phyloP scores from a whole-genome alignment of 2,888 invertebrate species.

The Apeira syringaria region DNA sequence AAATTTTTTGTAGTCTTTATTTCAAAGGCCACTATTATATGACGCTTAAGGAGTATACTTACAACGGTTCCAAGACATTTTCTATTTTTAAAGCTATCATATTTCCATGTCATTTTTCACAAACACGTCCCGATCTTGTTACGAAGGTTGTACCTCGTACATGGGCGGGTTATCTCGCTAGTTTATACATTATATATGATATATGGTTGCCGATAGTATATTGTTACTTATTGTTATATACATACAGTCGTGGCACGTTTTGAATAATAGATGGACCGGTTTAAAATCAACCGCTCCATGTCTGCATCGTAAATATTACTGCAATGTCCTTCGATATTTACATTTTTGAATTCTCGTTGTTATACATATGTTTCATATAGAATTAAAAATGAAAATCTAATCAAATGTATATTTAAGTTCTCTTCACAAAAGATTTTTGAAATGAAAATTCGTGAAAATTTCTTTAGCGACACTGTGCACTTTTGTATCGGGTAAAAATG shows the following conservation, averaged over 20 bases:
- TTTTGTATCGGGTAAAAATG: no score
- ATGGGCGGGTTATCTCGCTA: slow-evolving; percentile 13
- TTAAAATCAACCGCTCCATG: slow-evolving; percentile 42
- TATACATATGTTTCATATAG: not conserved
- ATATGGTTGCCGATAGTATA: slow-evolving; percentile 18
- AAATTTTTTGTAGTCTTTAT: not conserved
- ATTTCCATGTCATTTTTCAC: slow-evolving; percentile 21
- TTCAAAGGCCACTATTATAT: not conserved
- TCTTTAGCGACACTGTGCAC: no score
- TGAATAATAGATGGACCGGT: slow-evolving; percentile 44
- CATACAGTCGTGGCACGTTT: slow-evolving; percentile 29
- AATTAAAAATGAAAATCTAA: no score
- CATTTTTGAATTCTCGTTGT: not conserved
- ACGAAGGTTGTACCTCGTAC: slow-evolving; percentile 5
- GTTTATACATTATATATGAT: slow-evolving; percentile 7
- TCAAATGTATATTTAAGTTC: no score
- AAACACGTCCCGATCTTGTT: slow-evolving; percentile 21
- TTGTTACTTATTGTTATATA: slow-evolving; percentile 38
- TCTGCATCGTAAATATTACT: slow-evolving; percentile 9
- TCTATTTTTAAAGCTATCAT: not conserved
- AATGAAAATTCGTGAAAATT: no score
- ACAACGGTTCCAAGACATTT: no score
- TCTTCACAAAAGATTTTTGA: no score
- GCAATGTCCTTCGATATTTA: slow-evolving; percentile 5
- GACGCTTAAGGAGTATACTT: not conserved